Evolutionary conservation across 2,888 invertebrate genomes (phyloP).

Genomic region (Sepiola atlantica): DNA sequence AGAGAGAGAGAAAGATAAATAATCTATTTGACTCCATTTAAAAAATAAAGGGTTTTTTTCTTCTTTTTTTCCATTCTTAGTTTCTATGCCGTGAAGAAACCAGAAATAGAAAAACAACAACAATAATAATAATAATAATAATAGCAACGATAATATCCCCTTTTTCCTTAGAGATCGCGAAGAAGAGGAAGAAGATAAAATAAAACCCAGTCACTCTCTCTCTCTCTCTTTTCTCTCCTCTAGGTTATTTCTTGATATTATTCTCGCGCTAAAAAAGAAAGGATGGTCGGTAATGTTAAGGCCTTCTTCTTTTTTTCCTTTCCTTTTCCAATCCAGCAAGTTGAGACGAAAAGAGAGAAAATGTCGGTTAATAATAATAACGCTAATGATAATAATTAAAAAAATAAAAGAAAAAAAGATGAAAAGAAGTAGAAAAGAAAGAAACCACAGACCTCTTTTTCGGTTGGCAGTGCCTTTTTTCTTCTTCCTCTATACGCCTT

Average conservation of each 20-base stretch:
- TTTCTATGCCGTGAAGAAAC: not conserved
- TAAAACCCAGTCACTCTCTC: too few relatives aligned
- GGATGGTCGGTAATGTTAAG: too few relatives aligned
- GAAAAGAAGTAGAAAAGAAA: not conserved
- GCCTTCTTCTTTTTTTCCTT: not conserved
- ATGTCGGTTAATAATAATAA: not conserved
- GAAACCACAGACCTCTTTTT: not conserved
- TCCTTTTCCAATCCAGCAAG: not conserved
- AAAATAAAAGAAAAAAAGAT: not conserved
- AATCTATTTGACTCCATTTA: not conserved
- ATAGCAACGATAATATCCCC: too few relatives aligned
- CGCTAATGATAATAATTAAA: not conserved
- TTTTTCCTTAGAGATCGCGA: too few relatives aligned
- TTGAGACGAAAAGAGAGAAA: not conserved
- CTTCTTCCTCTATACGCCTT: not conserved
- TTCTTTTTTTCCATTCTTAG: not conserved
- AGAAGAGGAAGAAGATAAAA: too few relatives aligned
- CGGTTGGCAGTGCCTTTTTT: not conserved
- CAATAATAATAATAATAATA: not conserved
- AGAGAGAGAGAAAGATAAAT: not conserved
- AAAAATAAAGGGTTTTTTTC: not conserved
- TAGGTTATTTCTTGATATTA: too few relatives aligned
- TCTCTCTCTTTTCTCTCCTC: too few relatives aligned
- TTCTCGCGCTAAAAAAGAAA: too few relatives aligned
- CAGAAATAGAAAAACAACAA: not conserved